phyloP scores from a whole-genome alignment of 2,113 vertebrate genomes.

The Daphoenositta chrysoptera region DNA sequence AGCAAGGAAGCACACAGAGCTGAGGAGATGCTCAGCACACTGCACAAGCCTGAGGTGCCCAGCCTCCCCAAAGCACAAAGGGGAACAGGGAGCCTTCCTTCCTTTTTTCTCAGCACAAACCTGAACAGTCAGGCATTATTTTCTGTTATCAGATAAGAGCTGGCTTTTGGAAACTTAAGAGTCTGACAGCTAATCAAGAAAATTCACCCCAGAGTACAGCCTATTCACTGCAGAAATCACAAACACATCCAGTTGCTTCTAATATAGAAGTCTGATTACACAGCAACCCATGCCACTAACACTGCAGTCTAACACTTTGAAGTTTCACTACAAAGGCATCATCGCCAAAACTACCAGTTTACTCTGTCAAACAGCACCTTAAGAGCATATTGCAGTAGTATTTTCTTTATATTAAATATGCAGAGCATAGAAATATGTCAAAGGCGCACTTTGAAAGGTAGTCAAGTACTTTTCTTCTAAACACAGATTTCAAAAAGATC shows the following conservation, averaged over 20 bases:
- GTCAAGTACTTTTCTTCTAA: background rate
- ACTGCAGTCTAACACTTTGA: background rate
- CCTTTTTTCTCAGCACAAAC: background rate
- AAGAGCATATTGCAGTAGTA: background rate
- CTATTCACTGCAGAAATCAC: background rate
- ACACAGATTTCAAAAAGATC: background rate
- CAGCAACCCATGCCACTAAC: background rate
- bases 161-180: background rate
- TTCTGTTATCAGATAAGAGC: background rate
- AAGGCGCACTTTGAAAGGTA: background rate
- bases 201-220: background rate
- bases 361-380: background rate
- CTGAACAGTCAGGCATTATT: background rate
- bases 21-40: background rate
- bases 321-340: background rate
- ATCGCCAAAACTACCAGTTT: accelerated
- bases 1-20: background rate
- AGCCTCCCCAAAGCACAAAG: background rate
- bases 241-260: background rate
- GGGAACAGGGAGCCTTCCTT: background rate
- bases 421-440: background rate
- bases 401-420: background rate
- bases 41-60: background rate
- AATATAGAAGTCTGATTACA: accelerated
- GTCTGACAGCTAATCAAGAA: background rate